These are phyloP conservation scores for Nasalis larvatus DNA, from an alignment of 2,113 vertebrate genomes.

Conservation along the genomic window DNA sequence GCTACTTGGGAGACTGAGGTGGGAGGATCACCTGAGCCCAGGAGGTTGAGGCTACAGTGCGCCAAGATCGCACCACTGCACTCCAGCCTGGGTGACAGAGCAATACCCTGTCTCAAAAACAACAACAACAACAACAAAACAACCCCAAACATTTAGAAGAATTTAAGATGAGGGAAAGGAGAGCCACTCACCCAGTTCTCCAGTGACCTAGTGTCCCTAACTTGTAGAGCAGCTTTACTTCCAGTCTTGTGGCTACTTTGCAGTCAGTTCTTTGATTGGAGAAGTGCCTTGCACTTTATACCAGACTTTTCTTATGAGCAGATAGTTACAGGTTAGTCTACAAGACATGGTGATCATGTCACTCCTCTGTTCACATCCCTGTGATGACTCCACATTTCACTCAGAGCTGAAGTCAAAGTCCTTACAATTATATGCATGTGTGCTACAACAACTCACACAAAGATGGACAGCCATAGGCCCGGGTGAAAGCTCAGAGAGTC, in stretches of 20 bases:
- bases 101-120: too few species aligned
- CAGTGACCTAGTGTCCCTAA: not conserved
- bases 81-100: too few species aligned
- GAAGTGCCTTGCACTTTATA: conserved; percentile 85
- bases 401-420: conserved; percentile 92
- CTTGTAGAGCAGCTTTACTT: conserved; percentile 8
- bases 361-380: not conserved
- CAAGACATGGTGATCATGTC: conserved; percentile 77
- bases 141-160: not conserved
- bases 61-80: too few species aligned
- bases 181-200: not conserved
- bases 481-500: conserved; percentile 58
- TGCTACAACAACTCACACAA: not conserved
- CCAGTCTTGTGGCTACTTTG: not conserved
- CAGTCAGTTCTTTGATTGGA: conserved; percentile 14
- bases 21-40: too few species aligned
- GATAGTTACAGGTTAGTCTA: conserved; percentile 96
- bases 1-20: too few species aligned
- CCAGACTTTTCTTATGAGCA: conserved; percentile 95
- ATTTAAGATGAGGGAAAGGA: not conserved
- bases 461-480: not conserved
- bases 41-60: too few species aligned
- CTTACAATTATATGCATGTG: not conserved
- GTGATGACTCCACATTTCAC: conserved; percentile 64
- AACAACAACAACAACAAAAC: too few species aligned